phyloP scores from a whole-genome alignment of 2,797 vertebrate species.

The Enoplosus armatus region DNA sequence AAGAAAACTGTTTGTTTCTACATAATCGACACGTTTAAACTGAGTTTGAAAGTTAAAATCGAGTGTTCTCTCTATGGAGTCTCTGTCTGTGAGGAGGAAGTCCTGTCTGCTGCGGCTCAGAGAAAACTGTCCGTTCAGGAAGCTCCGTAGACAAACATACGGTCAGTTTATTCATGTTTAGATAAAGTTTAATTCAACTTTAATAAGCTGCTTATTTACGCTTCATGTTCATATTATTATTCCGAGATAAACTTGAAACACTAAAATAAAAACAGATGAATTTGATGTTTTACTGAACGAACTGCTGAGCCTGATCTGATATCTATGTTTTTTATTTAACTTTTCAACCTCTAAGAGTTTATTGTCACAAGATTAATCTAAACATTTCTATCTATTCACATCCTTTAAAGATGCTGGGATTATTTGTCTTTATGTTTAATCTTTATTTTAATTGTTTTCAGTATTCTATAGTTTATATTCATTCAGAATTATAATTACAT shows the following conservation, averaged over 20 bases:
- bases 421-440: too few species aligned
- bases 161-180: constrained; percentile 36
- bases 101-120: constrained; percentile 67
- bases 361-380: too few species aligned
- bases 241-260: not conserved
- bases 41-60: rapidly evolving
- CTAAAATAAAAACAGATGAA: too few species aligned
- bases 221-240: not conserved
- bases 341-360: too few species aligned
- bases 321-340: too few species aligned
- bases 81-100: constrained; percentile 56
- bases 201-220: not conserved
- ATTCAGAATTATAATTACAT: too few species aligned
- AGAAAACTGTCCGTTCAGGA: constrained; percentile 69
- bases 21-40: not conserved
- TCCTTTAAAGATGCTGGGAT: too few species aligned
- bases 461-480: too few species aligned
- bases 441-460: too few species aligned
- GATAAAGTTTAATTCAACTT: not conserved
- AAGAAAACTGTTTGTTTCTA: not conserved
- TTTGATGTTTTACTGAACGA: too few species aligned
- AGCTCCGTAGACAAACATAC: constrained; percentile 57
- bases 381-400: too few species aligned
- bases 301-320: too few species aligned
- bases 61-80: constrained; percentile 3